phyloP scores from a whole-genome alignment of 2,797 vertebrate genomes.

The Calcarius lapponicus region DNA sequence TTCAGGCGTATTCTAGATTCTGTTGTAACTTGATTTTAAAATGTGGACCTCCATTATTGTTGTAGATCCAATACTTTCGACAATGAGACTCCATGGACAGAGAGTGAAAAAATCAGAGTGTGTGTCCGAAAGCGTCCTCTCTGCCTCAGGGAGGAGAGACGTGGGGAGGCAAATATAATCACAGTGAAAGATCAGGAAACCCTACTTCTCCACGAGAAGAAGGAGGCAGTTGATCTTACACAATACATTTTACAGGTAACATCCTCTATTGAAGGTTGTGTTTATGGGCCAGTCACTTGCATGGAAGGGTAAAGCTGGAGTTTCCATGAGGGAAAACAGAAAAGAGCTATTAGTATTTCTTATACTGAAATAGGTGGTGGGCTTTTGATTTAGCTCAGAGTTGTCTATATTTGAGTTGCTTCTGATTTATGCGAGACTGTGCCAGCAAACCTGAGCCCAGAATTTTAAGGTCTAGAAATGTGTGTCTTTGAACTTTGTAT shows the following conservation, averaged over 20 bases:
- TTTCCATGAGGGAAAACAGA: background rate
- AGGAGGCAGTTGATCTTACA: conserved; percentile 89
- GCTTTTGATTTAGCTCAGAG: background rate
- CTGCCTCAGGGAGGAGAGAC: conserved; percentile 75
- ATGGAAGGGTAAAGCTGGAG: background rate
- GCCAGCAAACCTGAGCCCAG: background rate
- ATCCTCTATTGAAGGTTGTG: background rate
- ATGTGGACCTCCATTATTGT: background rate
- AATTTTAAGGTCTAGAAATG: background rate
- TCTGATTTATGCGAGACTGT: background rate
- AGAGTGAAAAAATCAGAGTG: conserved; percentile 85
- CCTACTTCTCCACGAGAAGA: conserved; percentile 86
- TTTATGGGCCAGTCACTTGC: background rate
- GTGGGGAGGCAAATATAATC: conserved; percentile 84
- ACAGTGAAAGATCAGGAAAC: conserved; percentile 80
- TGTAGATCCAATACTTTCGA: conserved; percentile 68
- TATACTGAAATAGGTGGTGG: background rate
- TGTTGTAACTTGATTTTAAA: background rate
- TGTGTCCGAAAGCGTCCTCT: conserved; percentile 91
- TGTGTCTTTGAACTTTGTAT: background rate
- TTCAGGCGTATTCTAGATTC: background rate
- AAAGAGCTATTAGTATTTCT: background rate
- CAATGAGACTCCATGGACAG: conserved; percentile 69
- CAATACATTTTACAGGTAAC: conserved; percentile 87
- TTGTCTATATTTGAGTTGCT: background rate